phyloP scores from a whole-genome alignment of 2,888 invertebrate species.

The Lycocerus yunnanus region DNA sequence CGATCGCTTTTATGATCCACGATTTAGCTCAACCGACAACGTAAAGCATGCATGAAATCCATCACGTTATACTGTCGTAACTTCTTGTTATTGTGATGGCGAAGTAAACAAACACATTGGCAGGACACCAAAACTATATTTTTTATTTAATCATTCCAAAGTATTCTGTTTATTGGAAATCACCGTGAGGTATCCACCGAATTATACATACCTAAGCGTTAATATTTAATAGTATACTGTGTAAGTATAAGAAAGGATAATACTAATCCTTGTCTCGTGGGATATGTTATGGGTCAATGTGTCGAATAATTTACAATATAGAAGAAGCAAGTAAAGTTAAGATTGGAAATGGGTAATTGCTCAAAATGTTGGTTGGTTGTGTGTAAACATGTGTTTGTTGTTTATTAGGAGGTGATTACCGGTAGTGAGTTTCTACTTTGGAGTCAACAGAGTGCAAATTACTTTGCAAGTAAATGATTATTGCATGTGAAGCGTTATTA shows the following conservation, averaged over 20 bases:
- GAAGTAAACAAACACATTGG: not conserved
- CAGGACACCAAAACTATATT: not conserved
- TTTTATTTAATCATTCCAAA: not conserved
- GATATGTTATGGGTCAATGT: not conserved
- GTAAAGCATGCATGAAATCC: not conserved
- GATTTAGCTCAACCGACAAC: not conserved
- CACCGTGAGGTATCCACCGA: too few relatives aligned
- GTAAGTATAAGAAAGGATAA: too few relatives aligned
- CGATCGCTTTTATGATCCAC: not conserved
- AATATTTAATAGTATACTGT: not conserved
- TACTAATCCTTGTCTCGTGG: not conserved
- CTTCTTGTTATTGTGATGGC: not conserved
- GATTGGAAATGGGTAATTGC: slow-evolving; percentile 36
- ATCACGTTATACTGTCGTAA: not conserved
- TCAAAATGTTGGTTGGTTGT: slow-evolving; percentile 33
- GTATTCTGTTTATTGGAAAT: not conserved
- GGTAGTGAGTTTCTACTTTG: slow-evolving; percentile 33
- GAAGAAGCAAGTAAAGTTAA: not conserved
- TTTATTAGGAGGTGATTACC: slow-evolving; percentile 45
- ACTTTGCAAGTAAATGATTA: slow-evolving; percentile 53
- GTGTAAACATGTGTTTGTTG: slow-evolving; percentile 42
- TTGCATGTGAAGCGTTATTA: slow-evolving; percentile 53
- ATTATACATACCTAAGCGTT: too few relatives aligned
- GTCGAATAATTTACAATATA: not conserved
- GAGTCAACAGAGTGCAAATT: slow-evolving; percentile 49